Conservation (phyloP, 2,888 invertebrate genomes). For the Zaprionus bogoriensis region DNA sequence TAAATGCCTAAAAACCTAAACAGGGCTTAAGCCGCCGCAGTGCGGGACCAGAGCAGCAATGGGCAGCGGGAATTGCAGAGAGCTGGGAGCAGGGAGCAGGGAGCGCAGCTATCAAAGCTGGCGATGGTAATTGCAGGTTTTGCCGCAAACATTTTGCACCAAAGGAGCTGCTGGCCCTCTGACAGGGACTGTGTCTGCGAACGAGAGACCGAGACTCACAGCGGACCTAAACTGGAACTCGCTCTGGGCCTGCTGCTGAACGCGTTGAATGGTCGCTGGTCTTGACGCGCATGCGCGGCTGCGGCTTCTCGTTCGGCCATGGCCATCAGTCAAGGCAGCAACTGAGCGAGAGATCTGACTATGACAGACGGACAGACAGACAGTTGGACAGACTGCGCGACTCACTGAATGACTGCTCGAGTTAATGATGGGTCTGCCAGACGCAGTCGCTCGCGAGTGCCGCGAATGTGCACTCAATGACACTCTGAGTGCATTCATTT, state of each 20-base stretch:
- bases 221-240: background rate
- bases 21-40: constrained; percentile 36
- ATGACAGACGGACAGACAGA: constrained; percentile 42
- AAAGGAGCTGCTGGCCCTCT: constrained; percentile 46
- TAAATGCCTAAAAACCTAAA: constrained; percentile 76
- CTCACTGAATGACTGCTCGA: constrained; percentile 60
- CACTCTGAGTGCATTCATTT: constrained; percentile 36
- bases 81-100: background rate
- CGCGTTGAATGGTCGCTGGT: constrained; percentile 68
- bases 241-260: constrained; percentile 19
- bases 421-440: constrained; percentile 70
- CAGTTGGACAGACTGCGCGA: constrained; percentile 40
- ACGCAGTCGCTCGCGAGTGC: constrained; percentile 24
- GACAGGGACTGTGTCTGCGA: constrained; percentile 19
- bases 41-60: background rate
- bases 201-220: background rate
- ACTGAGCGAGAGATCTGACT: constrained; percentile 31
- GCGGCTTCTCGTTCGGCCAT: constrained; percentile 33
- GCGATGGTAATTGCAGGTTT: constrained; percentile 81
- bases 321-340: constrained; percentile 50
- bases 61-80: background rate
- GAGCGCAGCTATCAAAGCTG: constrained; percentile 72
- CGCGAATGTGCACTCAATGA: constrained; percentile 44
- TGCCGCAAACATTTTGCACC: constrained; percentile 77
- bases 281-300: constrained; percentile 71